A percentile compares a stretch with the other conserved stretches of the same genome.
phyloP scores from a whole-genome alignment of 2,113 vertebrate genomes.

The Chaetodon auriga region DNA sequence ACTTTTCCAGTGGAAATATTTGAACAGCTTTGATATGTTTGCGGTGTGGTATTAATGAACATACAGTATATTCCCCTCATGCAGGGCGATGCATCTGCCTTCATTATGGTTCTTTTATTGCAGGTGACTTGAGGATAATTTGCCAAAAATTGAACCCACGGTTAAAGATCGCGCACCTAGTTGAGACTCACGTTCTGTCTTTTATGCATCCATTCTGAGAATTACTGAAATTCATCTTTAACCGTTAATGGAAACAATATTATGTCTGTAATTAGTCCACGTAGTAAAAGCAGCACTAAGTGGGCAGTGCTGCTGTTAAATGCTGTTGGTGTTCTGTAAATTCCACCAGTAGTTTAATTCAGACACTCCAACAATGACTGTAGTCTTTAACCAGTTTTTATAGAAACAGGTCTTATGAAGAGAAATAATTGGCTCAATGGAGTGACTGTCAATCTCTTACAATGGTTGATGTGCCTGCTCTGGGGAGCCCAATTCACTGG shows the following conservation, averaged over 20 bases:
- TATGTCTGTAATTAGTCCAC: conserved; percentile 49
- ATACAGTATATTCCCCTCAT: background rate
- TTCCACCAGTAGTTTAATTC: conserved; percentile 60
- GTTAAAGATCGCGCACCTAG: background rate
- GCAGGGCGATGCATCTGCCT: conserved; percentile 5
- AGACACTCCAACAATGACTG: conserved; percentile 58
- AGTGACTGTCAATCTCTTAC: conserved; percentile 81
- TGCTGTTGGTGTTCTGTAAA: conserved; percentile 61
- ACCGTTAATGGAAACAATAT: conserved; percentile 60
- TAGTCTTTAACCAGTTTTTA: conserved; percentile 79
- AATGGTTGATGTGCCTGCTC: conserved; percentile 74
- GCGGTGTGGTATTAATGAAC: conserved; percentile 56
- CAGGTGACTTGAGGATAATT: conserved; percentile 48
- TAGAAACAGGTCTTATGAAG: conserved; percentile 76
- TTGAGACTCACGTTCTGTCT: background rate
- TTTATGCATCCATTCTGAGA: conserved; percentile 24
- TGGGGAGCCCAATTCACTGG: conserved; percentile 71
- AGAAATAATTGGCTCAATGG: conserved; percentile 83
- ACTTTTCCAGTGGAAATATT: conserved; percentile 67
- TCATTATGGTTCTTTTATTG: conserved; percentile 32
- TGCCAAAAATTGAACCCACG: background rate
- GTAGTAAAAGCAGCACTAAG: conserved; percentile 56
- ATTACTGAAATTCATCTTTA: conserved; percentile 20
- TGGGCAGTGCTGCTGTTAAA: conserved; percentile 58
- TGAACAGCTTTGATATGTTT: conserved; percentile 59